These are phyloP conservation scores for Thunnus albacares DNA, from an alignment of 2,797 vertebrate species.

Conservation along the genomic window DNA sequence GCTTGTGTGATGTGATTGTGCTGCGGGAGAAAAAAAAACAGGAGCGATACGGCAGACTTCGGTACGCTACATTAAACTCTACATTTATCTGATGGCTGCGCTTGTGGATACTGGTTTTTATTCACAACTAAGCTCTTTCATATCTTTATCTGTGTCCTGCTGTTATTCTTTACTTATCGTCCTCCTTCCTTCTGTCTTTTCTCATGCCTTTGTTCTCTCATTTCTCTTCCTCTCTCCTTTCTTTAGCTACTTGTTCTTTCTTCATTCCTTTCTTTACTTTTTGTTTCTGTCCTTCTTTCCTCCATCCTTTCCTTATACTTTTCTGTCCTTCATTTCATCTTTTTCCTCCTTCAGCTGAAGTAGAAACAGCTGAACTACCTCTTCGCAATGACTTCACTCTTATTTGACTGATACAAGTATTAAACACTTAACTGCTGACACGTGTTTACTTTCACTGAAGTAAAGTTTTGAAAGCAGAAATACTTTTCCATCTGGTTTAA, in stretches of 20 bases:
- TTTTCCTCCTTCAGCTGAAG: not conserved
- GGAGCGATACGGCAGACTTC: too few species aligned
- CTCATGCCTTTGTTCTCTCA: not conserved
- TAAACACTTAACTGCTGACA: not conserved
- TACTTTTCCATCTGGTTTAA: not conserved
- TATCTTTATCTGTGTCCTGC: too few species aligned
- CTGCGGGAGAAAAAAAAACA: too few species aligned
- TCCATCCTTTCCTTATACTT: not conserved
- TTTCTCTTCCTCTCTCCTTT: not conserved
- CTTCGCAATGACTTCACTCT: too few species aligned
- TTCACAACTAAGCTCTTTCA: too few species aligned
- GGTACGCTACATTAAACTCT: too few species aligned
- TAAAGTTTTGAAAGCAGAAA: not conserved
- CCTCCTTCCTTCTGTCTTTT: too few species aligned
- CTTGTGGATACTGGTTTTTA: too few species aligned
- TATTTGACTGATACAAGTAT: too few species aligned
- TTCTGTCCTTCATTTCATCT: not conserved
- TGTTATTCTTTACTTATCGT: too few species aligned
- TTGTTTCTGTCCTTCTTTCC: not conserved
- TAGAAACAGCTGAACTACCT: not conserved
- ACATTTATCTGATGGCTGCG: too few species aligned
- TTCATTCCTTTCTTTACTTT: not conserved
- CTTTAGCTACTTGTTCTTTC: not conserved
- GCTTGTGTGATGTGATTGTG: not conserved
- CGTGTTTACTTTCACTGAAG: not conserved